Evolutionary conservation across 2,888 invertebrate species (phyloP), one percentile per base, ranked within the genome.

Genomic region (Pediacus dermestoides): DNA sequence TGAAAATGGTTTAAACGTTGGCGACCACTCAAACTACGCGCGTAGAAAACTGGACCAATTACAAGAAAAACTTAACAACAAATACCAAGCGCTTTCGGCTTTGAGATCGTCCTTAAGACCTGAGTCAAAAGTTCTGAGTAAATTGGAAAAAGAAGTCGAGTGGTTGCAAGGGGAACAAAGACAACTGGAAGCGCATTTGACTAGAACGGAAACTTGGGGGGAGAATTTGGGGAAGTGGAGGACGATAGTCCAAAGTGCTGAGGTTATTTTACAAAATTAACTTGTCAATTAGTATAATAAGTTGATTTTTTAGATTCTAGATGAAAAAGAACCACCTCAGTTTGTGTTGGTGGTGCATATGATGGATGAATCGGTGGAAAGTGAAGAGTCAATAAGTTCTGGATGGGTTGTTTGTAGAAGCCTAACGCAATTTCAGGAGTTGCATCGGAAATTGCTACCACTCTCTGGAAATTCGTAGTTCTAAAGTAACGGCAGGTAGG

Each of bases 181-280:
- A 47, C 80, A 88, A 50, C 68, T 91, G 23, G 90, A 92, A 63
- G 85, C 87, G 0, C 91, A 93, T 68, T 74, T 92, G 34, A 78
- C 82, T 9, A 75, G 91, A 23, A 92, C 92, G 0, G 89, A 91
- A 70, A 80, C 85, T 31, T 93, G 93, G 93, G 86, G 88, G 0
- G 89, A 90, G 53, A 88, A 92, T 65, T 72, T 92, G 50, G 91
- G 92, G 12, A 78, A 79, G 48, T 93, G 93, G 93, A 78, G 85
- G 42, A 90, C 90, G 3, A 80, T 82, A 25, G 85, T 92, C 13
- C 86, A 88, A 63, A 85, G 83, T 60, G 86, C 86, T 4, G 88
- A 89, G 73, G 84, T 86, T 73, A 23, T 26, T 26, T 7, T 36
- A 13, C 11, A 32, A n/a, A 9, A 22, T 22, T 14, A n/a, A 8